Evolutionary conservation across 2,888 invertebrate species (phyloP), one percentile per base, ranked within the genome.

Genomic region (Nomada fucata): DNA sequence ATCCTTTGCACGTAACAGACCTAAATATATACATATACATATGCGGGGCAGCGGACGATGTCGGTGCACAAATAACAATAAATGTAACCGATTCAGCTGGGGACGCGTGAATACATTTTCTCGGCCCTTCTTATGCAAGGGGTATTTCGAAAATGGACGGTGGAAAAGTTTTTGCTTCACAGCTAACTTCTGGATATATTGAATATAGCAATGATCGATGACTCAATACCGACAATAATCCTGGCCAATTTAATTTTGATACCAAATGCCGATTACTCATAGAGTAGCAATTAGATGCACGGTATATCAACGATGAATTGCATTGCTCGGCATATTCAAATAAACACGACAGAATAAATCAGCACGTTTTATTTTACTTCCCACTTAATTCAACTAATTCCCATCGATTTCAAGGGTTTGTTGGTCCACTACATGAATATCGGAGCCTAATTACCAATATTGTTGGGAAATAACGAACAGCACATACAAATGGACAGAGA

Each of bases 381-480:
- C 18, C 23, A 18, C 9, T n/a, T 42, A 7, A 7, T 44, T 2
- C 5, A 26, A 0, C 64, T 26, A 1, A 50, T 64, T 10, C 18
- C 2, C 1, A 11, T 20, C 20, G 9, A 53, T 9, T 36, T 15
- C 0, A 4, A 20, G 3, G 3, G 7, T 9, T 10, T 15, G 2
- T 53, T 0, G 10, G 3, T 36, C 20, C 52, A 52, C 0, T 4
- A 13, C 7, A 2, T 2, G 44, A 10, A 10, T 1, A 57, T 57
- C 44, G 2, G 3, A 13, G 44, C 29, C 15, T 15, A 23, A 23
- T 44, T 26, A 64, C 18, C 10, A 7, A 20, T 11, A 36, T 44
- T 42, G 23, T 11, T 23, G 47, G 29, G 63, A 61, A 82, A 79
- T 64, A 76, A 82, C 78, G 75, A 83, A 83, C 78, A 53, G 50